phyloP scores from a whole-genome alignment of 2,888 invertebrate genomes.

The Trichogramma dendrolimi region DNA sequence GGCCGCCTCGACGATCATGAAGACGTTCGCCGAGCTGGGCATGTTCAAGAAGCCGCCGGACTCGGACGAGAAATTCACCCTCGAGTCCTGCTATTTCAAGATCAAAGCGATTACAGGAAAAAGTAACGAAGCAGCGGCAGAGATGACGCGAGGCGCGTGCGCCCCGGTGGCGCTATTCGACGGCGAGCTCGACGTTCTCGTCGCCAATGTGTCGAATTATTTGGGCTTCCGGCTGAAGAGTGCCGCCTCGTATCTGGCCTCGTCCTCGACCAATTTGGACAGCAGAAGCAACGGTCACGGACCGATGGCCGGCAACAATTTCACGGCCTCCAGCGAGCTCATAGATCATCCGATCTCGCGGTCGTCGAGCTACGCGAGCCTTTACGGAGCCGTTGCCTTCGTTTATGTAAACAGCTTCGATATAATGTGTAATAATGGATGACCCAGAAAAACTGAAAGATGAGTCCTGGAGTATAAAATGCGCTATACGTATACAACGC shows the following conservation, averaged over 20 bases:
- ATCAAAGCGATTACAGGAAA: no score
- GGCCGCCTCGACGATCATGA: no score
- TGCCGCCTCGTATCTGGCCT: slow-evolving; percentile 47
- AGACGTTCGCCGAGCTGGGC: no score
- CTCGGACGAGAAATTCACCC: no score
- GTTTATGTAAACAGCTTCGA: no score
- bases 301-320: slow-evolving; percentile 17
- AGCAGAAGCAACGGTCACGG: slow-evolving; percentile 23
- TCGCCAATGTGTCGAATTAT: slow-evolving; percentile 44
- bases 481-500: slow-evolving; percentile 12
- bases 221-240: slow-evolving; percentile 47
- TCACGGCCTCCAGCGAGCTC: slow-evolving; percentile 49
- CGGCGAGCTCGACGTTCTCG: slow-evolving; percentile 57
- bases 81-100: no score
- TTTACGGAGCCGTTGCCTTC: slow-evolving; percentile 30
- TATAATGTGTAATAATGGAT: no score
- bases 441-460: slow-evolving; percentile 32
- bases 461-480: slow-evolving; percentile 21
- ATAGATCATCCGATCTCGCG: slow-evolving; percentile 44
- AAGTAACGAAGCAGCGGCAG: no score
- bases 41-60: no score
- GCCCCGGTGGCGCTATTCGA: slow-evolving; percentile 57
- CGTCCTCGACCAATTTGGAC: slow-evolving; percentile 34
- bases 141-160: no score
- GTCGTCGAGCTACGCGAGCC: slow-evolving; percentile 46